A percentile compares a stretch with the other conserved stretches of the same genome.
These are phyloP conservation scores for Rotaria macrura DNA, from an alignment of 2,888 invertebrate genomes.

Conservation along the genomic window DNA sequence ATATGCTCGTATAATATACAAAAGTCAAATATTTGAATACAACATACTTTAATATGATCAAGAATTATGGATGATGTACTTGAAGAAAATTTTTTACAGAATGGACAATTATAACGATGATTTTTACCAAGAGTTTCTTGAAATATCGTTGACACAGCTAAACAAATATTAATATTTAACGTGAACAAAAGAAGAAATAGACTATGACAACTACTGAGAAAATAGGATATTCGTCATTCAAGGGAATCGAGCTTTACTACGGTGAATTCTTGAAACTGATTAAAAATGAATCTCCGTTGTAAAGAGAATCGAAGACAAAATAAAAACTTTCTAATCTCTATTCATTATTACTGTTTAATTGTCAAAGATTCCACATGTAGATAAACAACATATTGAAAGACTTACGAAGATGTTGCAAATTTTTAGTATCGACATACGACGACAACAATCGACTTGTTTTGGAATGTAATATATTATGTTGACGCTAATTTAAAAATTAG, in stretches of 20 bases:
- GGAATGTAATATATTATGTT: neutral
- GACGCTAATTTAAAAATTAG: neutral
- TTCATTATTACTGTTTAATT: no score
- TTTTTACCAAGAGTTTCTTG: neutral
- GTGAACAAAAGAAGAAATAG: no score
- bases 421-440: neutral
- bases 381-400: no score
- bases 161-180: no score
- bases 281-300: no score
- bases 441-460: neutral
- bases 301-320: no score
- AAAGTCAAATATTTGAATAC: neutral
- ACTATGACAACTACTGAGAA: no score
- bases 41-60: neutral
- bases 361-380: no score
- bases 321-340: no score
- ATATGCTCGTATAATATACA: neutral
- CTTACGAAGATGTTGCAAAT: neutral
- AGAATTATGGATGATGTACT: neutral
- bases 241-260: no score
- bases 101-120: neutral
- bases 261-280: no score
- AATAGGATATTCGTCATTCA: no score
- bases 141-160: neutral
- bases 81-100: neutral